Evolutionary conservation across 2,113 vertebrate genomes (phyloP).

Genomic region (Maccullochella peelii): DNA sequence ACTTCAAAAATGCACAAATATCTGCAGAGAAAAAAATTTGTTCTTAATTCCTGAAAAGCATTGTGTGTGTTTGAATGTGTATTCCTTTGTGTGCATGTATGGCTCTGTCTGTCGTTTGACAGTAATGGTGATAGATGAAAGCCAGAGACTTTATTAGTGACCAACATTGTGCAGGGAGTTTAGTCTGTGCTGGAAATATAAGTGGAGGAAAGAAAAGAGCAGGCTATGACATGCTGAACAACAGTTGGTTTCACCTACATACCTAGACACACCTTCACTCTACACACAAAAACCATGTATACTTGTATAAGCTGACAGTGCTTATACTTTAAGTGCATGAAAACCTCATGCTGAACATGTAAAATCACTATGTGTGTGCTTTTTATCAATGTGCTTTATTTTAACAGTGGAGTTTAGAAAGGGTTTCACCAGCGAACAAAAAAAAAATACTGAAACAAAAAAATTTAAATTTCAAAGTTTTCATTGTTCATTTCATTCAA

Average conservation of each 20-base stretch:
- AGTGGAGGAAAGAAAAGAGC: slow-evolving; percentile 14
- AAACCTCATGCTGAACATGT: background rate
- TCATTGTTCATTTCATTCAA: background rate
- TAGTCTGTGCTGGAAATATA: slow-evolving; percentile 29
- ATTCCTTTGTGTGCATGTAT: background rate
- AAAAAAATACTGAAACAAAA: too few species aligned
- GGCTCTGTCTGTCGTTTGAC: slow-evolving; percentile 19
- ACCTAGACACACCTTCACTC: slow-evolving; percentile 55
- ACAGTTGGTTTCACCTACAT: slow-evolving; percentile 36
- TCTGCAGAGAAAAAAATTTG: background rate
- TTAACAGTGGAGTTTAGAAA: background rate
- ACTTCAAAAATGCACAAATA: background rate
- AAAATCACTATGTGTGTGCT: background rate
- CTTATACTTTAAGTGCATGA: background rate
- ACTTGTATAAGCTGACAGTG: background rate
- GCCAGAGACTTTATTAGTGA: slow-evolving; percentile 33
- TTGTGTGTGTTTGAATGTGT: background rate
- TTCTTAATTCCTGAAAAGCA: background rate
- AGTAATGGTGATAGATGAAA: slow-evolving; percentile 50
- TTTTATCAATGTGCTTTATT: background rate
- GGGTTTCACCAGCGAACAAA: background rate
- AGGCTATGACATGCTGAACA: slow-evolving; percentile 52
- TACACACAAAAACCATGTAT: background rate
- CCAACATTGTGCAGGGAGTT: slow-evolving; percentile 20
- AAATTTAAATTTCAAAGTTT: background rate